A percentile compares a stretch with the other conserved stretches of the same genome.
These are phyloP conservation scores for Caligus rogercresseyi DNA, from an alignment of 1,140 invertebrate species.

Conservation along the genomic window DNA sequence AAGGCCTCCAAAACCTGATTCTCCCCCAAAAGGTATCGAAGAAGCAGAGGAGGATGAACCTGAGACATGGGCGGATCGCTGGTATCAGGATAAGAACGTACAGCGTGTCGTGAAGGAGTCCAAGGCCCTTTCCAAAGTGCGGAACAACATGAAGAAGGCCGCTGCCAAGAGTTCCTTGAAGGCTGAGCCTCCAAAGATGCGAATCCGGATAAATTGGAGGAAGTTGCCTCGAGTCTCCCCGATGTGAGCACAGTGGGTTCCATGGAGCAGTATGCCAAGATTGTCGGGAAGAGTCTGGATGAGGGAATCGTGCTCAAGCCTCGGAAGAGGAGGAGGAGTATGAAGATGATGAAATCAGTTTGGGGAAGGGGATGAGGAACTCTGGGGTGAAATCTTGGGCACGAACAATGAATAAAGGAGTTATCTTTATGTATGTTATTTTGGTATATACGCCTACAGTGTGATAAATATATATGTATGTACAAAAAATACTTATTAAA, in stretches of 20 bases:
- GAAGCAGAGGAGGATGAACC: conserved; percentile 18
- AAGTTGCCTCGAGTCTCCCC: background rate
- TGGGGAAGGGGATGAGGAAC: background rate
- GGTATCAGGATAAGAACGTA: conserved; percentile 27
- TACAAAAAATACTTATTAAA: too few relatives aligned
- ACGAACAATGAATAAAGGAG: background rate
- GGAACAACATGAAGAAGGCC: conserved; percentile 25
- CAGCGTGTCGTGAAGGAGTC: conserved; percentile 26
- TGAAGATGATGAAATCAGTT: conserved; percentile 13
- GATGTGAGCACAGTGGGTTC: conserved; percentile 6
- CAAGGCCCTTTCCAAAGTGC: conserved; percentile 25
- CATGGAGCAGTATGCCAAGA: conserved; percentile 5
- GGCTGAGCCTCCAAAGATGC: background rate
- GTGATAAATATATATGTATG: too few relatives aligned
- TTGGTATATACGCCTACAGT: too few relatives aligned
- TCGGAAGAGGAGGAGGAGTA: background rate
- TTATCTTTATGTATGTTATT: too few relatives aligned
- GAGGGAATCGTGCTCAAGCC: background rate
- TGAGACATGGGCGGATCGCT: conserved; percentile 27
- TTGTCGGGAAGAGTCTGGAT: background rate
- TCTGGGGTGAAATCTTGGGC: conserved; percentile 11
- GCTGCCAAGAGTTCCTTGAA: background rate
- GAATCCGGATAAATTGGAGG: background rate
- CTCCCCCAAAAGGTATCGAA: background rate
- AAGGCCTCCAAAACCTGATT: background rate